phyloP scores from a whole-genome alignment of 2,113 vertebrate species.

The Herpailurus yagouaroundi region DNA sequence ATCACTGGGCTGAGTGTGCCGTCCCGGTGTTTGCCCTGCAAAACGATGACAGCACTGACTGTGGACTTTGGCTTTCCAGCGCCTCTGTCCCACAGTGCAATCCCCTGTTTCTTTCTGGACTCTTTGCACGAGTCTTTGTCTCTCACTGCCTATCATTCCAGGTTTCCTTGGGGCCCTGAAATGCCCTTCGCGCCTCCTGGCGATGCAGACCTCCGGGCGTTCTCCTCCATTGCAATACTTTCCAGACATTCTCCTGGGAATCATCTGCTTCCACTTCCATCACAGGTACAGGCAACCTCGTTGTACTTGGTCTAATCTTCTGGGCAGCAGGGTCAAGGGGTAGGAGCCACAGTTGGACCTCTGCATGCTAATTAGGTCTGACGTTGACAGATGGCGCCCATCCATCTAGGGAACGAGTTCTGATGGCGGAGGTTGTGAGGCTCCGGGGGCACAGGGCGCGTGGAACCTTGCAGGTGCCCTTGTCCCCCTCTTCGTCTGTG shows the following conservation, averaged over 20 bases:
- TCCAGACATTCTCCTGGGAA: not conserved
- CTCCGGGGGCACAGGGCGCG: accelerated
- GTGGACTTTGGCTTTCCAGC: not conserved
- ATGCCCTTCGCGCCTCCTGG: not conserved
- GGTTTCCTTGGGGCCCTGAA: not conserved
- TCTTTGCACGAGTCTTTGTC: not conserved
- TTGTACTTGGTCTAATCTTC: not conserved
- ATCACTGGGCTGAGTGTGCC: accelerated
- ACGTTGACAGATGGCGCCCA: accelerated
- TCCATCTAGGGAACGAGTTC: not conserved
- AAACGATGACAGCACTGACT: too few relatives aligned
- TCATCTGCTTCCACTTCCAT: too few relatives aligned
- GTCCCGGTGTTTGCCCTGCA: accelerated
- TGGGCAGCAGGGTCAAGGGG: not conserved
- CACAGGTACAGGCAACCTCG: not conserved
- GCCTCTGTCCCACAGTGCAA: too few relatives aligned
- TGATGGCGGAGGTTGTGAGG: not conserved
- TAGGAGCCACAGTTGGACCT: not conserved
- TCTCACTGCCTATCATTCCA: accelerated
- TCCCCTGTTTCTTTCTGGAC: not conserved
- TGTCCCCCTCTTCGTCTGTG: too few relatives aligned
- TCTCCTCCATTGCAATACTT: not conserved
- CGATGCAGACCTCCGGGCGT: not conserved
- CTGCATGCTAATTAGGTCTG: not conserved
- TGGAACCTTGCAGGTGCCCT: not conserved